Conservation (phyloP, 2,888 invertebrate genomes). For the Oscheius sp. region DNA sequence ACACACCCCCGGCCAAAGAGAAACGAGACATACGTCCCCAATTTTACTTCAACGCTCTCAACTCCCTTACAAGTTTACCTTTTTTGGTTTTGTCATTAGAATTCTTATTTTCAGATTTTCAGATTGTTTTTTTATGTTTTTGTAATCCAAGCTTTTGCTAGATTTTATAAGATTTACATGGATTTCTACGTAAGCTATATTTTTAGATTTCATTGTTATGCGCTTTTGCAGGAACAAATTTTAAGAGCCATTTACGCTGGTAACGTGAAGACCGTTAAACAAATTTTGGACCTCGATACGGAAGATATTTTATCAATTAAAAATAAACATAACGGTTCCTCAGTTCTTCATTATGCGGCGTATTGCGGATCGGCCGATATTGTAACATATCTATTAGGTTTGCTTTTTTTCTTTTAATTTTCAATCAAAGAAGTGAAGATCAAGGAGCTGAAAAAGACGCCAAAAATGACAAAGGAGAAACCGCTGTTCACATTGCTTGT, state of each 20-base stretch:
- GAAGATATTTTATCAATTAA: not conserved
- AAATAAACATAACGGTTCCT: constrained; percentile 10
- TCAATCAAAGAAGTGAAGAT: not conserved
- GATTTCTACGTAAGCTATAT: no score
- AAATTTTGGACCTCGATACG: not conserved
- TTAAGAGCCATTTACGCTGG: constrained; percentile 12
- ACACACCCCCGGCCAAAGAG: no score
- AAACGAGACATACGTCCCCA: no score
- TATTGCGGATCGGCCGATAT: not conserved
- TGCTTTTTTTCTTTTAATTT: not conserved
- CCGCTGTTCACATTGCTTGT: constrained; percentile 91
- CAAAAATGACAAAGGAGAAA: constrained; percentile 77
- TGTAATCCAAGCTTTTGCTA: no score
- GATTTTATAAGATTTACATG: no score
- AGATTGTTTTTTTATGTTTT: no score
- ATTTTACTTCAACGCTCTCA: no score
- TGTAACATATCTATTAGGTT: not conserved
- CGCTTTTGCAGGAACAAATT: constrained; percentile 2
- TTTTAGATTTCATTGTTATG: no score
- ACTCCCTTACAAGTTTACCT: no score
- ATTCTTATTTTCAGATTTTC: no score
- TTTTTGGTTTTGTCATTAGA: no score
- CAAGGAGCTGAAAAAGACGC: constrained; percentile 3
- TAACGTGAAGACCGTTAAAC: not conserved
- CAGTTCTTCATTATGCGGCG: constrained; percentile 31